phyloP scores from a whole-genome alignment of 1,140 invertebrate species.

The Temnothorax nylanderi region DNA sequence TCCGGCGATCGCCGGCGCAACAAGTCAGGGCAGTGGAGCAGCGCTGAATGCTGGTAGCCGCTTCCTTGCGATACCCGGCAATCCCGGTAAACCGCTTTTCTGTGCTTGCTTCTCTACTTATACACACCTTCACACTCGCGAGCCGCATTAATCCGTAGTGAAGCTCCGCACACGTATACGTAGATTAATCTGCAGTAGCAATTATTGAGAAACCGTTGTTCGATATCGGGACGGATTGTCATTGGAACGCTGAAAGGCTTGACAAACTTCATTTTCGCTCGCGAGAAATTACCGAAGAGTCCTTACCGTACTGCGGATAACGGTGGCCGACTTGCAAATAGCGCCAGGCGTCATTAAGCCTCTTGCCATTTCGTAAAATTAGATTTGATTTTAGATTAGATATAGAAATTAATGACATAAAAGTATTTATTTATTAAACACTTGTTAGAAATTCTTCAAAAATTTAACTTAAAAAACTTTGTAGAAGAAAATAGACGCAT shows the following conservation, averaged over 20 bases:
- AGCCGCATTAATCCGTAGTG: conserved; percentile 41
- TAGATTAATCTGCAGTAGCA: conserved; percentile 29
- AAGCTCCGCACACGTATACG: conserved; percentile 10
- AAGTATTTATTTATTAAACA: neutral
- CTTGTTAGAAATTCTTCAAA: neutral
- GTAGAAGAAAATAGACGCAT: neutral
- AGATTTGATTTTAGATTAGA: neutral
- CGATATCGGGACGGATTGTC: conserved; percentile 4
- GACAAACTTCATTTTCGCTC: neutral
- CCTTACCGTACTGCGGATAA: neutral
- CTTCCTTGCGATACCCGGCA: conserved; percentile 90
- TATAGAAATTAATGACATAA: neutral
- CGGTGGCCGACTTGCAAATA: neutral
- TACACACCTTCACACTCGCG: conserved; percentile 19
- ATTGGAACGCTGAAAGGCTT: neutral
- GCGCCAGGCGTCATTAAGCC: conserved; percentile 27
- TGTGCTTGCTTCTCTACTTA: conserved; percentile 65
- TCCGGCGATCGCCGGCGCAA: conserved; percentile 81
- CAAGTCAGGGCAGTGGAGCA: conserved; percentile 80
- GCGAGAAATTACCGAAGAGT: neutral
- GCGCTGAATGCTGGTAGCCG: conserved; percentile 87
- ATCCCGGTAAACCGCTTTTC: conserved; percentile 79
- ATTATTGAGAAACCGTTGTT: conserved; percentile 15
- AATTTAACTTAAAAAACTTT: neutral
- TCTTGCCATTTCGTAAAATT: conserved; percentile 5